Base-by-base conservation (phyloP, 2,113 vertebrate species). In the Sitta europaea region DNA sequence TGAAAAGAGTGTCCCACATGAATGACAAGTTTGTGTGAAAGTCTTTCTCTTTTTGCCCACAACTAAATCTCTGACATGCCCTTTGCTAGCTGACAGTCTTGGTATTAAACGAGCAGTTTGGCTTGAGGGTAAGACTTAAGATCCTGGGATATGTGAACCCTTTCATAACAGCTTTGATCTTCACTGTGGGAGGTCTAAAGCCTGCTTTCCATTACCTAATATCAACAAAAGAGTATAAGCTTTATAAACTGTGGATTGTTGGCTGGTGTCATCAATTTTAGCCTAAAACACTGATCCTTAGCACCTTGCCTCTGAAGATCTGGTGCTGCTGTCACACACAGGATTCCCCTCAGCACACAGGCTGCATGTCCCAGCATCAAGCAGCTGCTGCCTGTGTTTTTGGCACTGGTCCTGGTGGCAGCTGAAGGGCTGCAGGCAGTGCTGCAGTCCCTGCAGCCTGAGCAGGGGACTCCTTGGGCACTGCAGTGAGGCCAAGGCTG, bases 401-500 rank as follows among this genome's bases (percentile, higher is more conserved):
- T 35, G 47, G 11, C 25, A 2, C 31, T 15, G 28, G 10, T 78
- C 23, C 47, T 70, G 77, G 3, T 23, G 58, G 65, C 70, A 51
- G 1, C 45, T 38, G 35, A 21, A 53, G 42, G 20, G 53, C 77
- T 76, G 63, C 22, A 68, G 70, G 43, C 65, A 38, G 5, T 4
- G 20, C 18, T 43, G n/a, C 45, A 17, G n/a, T 53, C 42, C 35
- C 35, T 6, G 36, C 55, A 62, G 51, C 10, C 23, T 0, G 0
- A 29, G 31, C 33, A 33, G 36, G 28, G 54, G 58, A 9, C 22
- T 35, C 24, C 16, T 19, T 17, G 50, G 35, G 4, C 33, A 6
- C 28, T 19, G 17, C 17, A n/a, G 24, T 9, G 40, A 71, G 47
- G n/a, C 51, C 42, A 27, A 8, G 71, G 18, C 33, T 29, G 10